phyloP scores from a whole-genome alignment of 1,140 invertebrate species.

The Solen grandis region DNA sequence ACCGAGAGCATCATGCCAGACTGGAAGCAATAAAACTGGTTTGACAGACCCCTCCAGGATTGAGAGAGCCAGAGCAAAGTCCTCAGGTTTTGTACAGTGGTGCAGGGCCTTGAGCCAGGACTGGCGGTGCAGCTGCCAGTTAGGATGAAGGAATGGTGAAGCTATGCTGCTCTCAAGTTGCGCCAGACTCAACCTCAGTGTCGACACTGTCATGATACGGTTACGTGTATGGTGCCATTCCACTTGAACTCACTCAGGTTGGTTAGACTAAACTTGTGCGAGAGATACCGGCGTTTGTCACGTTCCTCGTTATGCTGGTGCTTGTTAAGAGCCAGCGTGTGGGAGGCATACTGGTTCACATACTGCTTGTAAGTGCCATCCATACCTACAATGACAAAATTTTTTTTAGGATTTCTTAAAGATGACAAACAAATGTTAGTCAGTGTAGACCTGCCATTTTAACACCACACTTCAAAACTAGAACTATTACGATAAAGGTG shows the following conservation, averaged over 20 bases:
- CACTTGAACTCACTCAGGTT: slow-evolving; percentile 96
- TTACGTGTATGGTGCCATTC: slow-evolving; percentile 90
- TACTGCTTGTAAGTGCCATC: slow-evolving; percentile 91
- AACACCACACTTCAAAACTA: too few species aligned
- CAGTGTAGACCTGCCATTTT: too few species aligned
- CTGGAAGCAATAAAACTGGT: slow-evolving; percentile 93
- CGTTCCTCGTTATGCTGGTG: slow-evolving; percentile 96
- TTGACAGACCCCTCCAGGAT: slow-evolving; percentile 95
- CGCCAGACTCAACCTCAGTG: slow-evolving; percentile 92
- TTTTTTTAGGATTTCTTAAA: too few species aligned
- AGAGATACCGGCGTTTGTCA: slow-evolving; percentile 96
- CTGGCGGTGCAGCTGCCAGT: slow-evolving; percentile 93
- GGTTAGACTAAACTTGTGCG: slow-evolving; percentile 97
- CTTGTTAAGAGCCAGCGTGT: slow-evolving; percentile 94
- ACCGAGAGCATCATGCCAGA: slow-evolving; percentile 95
- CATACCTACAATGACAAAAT: slow-evolving; percentile 78
- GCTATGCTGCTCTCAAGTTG: slow-evolving; percentile 94
- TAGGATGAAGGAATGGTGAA: slow-evolving; percentile 94
- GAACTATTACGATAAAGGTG: too few species aligned
- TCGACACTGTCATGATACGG: slow-evolving; percentile 83
- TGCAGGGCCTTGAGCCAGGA: slow-evolving; percentile 94
- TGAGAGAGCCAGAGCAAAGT: slow-evolving; percentile 93
- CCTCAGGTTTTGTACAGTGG: slow-evolving; percentile 89
- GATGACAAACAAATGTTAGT: too few species aligned
- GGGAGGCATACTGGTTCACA: slow-evolving; percentile 94